A percentile compares a stretch with the other conserved stretches of the same genome.
These are phyloP conservation scores for Odontesthes bonariensis DNA, from an alignment of 2,113 vertebrate species.

Conservation along the genomic window DNA sequence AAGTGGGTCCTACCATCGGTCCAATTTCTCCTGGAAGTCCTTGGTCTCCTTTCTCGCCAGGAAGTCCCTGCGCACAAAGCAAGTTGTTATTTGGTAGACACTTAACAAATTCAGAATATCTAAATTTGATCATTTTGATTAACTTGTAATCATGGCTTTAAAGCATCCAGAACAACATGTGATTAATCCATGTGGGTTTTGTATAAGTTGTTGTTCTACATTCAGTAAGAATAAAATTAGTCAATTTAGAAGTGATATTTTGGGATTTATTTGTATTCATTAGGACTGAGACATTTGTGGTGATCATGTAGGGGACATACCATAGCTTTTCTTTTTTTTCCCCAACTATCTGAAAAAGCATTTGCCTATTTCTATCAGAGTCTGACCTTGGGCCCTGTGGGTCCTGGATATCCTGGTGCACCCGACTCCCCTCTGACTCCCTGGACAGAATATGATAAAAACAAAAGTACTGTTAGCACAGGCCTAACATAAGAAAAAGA, in stretches of 20 bases:
- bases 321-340: too few species aligned
- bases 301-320: too few species aligned
- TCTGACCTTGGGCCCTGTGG: constrained; percentile 73
- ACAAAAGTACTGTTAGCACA: background rate
- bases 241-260: too few species aligned
- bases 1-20: constrained; percentile 62
- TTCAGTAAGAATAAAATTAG: too few species aligned
- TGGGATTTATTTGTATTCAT: too few species aligned
- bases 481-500: background rate
- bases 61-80: constrained; percentile 60
- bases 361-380: background rate
- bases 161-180: too few species aligned
- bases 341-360: background rate
- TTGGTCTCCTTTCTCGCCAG: constrained; percentile 65
- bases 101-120: background rate
- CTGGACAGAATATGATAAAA: constrained; percentile 49
- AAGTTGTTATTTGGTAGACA: background rate
- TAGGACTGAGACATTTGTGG: too few species aligned
- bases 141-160: too few species aligned
- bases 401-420: constrained; percentile 68
- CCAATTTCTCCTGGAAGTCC: constrained; percentile 74
- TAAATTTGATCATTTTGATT: background rate
- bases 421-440: constrained; percentile 78
- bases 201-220: too few species aligned
- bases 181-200: too few species aligned